Conservation (phyloP, 2,113 vertebrate species). For the Sinocyclocheilus anshuiensis region DNA sequence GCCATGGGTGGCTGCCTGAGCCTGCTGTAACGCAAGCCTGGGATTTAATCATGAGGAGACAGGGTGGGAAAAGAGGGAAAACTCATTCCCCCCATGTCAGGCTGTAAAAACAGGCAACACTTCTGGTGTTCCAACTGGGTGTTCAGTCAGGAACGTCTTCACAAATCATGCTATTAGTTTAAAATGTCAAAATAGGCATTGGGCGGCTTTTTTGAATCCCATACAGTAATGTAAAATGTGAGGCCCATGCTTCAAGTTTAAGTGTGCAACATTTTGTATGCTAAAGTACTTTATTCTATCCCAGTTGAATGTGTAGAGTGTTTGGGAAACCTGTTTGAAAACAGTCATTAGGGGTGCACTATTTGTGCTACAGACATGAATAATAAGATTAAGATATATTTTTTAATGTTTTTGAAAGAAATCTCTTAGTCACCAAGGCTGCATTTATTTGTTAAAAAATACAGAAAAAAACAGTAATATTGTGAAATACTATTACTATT, state of each 20-base stretch:
- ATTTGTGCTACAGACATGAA: neutral
- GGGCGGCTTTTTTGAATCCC: too few relatives aligned
- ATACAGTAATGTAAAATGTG: neutral
- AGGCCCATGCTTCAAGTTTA: neutral
- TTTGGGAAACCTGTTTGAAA: neutral
- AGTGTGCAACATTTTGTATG: neutral
- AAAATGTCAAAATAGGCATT: neutral
- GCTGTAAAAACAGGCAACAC: neutral
- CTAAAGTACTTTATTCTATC: neutral
- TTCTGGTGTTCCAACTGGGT: neutral
- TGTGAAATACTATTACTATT: too few relatives aligned
- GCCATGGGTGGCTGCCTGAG: constrained; percentile 44
- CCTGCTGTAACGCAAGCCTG: constrained; percentile 39
- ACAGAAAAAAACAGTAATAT: too few relatives aligned
- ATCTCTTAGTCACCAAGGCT: too few relatives aligned
- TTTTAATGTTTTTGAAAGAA: too few relatives aligned
- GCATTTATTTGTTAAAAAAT: too few relatives aligned
- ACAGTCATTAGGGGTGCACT: neutral
- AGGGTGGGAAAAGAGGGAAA: neutral
- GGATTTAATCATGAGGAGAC: constrained; percentile 36
- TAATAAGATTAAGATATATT: too few relatives aligned
- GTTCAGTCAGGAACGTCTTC: neutral
- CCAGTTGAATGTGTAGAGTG: neutral
- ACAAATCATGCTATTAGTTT: neutral
- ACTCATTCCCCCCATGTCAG: neutral